Percentiles rank a stretch among this genome's conserved stretches.
These are phyloP conservation scores for Fregetta grallaria DNA, from an alignment of 2,113 vertebrate genomes.

Conservation along the genomic window DNA sequence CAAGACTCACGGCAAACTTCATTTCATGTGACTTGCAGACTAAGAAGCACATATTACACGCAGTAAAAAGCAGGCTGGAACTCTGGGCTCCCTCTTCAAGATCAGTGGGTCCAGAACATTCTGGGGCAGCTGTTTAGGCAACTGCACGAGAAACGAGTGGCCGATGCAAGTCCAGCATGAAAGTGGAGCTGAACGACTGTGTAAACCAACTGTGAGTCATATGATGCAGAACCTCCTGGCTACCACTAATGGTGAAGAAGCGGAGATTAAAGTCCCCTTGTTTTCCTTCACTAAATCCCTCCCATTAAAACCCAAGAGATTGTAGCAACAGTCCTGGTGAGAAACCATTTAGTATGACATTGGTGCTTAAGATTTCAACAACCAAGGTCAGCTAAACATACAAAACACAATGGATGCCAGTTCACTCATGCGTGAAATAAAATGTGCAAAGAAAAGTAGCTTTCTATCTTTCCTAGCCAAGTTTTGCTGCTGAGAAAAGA, in stretches of 20 bases:
- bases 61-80: background rate
- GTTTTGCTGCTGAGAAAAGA: background rate
- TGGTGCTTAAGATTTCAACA: background rate
- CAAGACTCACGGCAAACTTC: background rate
- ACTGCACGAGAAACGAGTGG: background rate
- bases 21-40: background rate
- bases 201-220: background rate
- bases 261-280: background rate
- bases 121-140: background rate
- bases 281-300: background rate
- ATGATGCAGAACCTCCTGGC: background rate
- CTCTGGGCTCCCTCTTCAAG: background rate
- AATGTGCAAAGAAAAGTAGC: background rate
- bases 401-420: background rate
- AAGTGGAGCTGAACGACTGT: background rate
- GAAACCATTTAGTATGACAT: background rate
- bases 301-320: background rate
- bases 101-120: background rate
- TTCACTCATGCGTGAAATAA: background rate
- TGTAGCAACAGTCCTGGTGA: background rate
- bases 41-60: background rate
- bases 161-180: background rate
- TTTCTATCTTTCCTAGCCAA: background rate
- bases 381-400: background rate
- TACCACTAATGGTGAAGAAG: background rate